Evolutionary conservation across 2,113 vertebrate genomes (phyloP).

Genomic region (Charina bottae): DNA sequence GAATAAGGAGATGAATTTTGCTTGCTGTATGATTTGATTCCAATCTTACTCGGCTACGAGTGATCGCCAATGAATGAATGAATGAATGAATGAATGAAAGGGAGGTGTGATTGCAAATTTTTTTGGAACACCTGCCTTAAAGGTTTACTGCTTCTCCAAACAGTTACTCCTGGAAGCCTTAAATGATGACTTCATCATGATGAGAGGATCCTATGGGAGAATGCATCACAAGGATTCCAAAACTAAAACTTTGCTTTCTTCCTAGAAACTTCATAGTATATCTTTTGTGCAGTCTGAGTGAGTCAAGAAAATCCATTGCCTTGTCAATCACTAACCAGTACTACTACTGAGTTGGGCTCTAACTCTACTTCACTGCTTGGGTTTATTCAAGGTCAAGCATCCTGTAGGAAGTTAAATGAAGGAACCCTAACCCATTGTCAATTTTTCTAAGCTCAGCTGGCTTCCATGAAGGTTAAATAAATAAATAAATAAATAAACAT

Average conservation of each 20-base stretch:
- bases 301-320: not conserved
- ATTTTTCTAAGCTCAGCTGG: not conserved
- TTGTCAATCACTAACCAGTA: not conserved
- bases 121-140: too few relatives aligned
- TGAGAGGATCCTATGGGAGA: not conserved
- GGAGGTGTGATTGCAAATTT: too few relatives aligned
- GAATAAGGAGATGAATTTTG: too few relatives aligned
- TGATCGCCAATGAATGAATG: too few relatives aligned
- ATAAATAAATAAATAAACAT: too few relatives aligned
- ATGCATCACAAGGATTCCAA: not conserved
- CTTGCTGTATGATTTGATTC: too few relatives aligned
- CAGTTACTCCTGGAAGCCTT: not conserved
- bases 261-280: not conserved
- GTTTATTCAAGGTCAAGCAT: not conserved
- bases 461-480: conserved; percentile 20
- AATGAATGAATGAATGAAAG: too few relatives aligned
- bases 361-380: not conserved
- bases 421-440: too few relatives aligned
- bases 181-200: not conserved
- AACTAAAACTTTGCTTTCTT: not conserved
- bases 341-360: not conserved
- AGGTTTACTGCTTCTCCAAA: too few relatives aligned
- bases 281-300: not conserved
- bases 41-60: too few relatives aligned
- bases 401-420: conserved; percentile 1